Conservation (phyloP, 1,140 invertebrate species). For the Manduca sexta region DNA sequence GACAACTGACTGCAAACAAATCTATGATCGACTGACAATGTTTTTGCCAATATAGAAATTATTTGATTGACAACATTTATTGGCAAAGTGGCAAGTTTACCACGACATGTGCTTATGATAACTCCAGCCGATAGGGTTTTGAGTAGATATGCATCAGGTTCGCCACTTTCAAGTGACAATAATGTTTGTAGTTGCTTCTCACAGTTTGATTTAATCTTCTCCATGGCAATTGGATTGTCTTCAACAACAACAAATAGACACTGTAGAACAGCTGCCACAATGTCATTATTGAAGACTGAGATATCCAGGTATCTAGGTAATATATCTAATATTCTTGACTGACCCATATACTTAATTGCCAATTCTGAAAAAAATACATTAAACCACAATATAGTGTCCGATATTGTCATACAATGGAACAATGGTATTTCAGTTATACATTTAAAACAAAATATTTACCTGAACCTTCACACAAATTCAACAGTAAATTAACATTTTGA, state of each 20-base stretch:
- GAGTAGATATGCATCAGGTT: conserved; percentile 65
- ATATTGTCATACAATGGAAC: too few species aligned
- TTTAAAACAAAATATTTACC: too few species aligned
- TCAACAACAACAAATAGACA: conserved; percentile 80
- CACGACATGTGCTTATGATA: conserved; percentile 67
- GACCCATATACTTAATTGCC: conserved; percentile 79
- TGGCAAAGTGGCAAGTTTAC: conserved; percentile 49
- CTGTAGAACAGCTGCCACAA: conserved; percentile 76
- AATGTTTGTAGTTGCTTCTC: conserved; percentile 67
- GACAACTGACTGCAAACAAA: conserved; percentile 63
- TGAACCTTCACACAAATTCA: conserved; percentile 80
- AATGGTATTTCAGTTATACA: too few species aligned
- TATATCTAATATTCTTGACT: conserved; percentile 77
- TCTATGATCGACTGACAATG: conserved; percentile 62
- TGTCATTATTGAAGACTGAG: conserved; percentile 75
- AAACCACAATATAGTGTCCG: too few species aligned
- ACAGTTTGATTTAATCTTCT: conserved; percentile 63
- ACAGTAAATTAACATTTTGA: conserved; percentile 78
- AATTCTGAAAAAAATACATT: conserved; percentile 66
- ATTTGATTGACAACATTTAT: conserved; percentile 57
- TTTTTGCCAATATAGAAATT: conserved; percentile 60
- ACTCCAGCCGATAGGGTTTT: conserved; percentile 75
- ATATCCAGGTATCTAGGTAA: conserved; percentile 78
- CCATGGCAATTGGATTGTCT: conserved; percentile 75
- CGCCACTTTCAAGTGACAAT: conserved; percentile 56